Base-by-base conservation (phyloP, 2,113 vertebrate genomes). In the Carassius carassius region DNA sequence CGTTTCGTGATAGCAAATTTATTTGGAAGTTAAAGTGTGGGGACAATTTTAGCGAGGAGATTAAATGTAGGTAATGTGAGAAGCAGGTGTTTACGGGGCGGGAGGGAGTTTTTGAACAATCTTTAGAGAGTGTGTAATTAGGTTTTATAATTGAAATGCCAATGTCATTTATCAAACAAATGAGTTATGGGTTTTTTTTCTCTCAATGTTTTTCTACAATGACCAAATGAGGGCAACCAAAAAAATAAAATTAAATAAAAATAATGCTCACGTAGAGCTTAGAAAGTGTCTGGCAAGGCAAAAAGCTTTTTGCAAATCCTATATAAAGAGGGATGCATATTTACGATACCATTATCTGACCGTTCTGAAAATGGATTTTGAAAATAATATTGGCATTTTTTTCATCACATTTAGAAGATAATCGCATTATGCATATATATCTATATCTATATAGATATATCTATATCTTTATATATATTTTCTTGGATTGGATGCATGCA, bases 381-480 rank as follows among this genome's bases (percentile, higher is more conserved):
- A 82, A 81, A 86, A 87, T 86, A 87, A 89, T 87, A 87, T 88
- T 85, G 88, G 91, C 78, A 85, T 82, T 86, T 90, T 35, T 89
- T 90, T 88, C 70, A 17, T 1, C 81, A 84, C 88, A 87, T 90
- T 89, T 86, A 82, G 85, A 87, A 86, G 84, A 82, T 91, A 89
- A 91, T 92, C 79, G 83, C 35, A 69, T 82, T 82, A 82, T 54
- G 47, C 12, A 6, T 17, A 23, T 29, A 29, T 29, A 29, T 29
- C 29, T 29, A 29, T 29, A 29, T 29, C 29, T 23, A 82, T 72
- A 58, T 16, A 72, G 19, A 58, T 0, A 81, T 88, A 90, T 90
- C 90, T 90, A 87, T 89, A 92, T 92, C 87, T 89, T 35, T 9
- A 82, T 87, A 88, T 90, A 83, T 87, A 89, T 91, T 90, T 89